A percentile compares a stretch with the other conserved stretches of the same genome.
Evolutionary conservation across 2,888 invertebrate genomes (phyloP).

Genomic region (Ametastegia equiseti): DNA sequence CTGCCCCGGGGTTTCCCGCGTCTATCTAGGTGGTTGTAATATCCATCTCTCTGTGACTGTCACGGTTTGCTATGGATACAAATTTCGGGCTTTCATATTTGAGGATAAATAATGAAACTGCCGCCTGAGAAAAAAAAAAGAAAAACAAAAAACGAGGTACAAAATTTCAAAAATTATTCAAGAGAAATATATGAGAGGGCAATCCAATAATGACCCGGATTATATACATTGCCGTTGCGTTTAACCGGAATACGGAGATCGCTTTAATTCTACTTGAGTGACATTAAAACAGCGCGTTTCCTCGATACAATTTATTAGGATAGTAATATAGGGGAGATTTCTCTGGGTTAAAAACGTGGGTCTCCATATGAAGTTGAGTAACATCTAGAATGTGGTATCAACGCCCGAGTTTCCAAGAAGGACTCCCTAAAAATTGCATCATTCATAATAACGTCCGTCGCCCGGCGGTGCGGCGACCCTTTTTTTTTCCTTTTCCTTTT

Average conservation of each 20-base stretch:
- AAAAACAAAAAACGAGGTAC: background rate
- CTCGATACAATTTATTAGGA: slow-evolving; percentile 22
- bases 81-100: background rate
- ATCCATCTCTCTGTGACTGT: slow-evolving; percentile 1
- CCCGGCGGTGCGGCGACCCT: background rate
- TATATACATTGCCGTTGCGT: too few relatives aligned
- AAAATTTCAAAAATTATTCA: slow-evolving; percentile 14
- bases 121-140: background rate
- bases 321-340: background rate
- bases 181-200: background rate
- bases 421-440: slow-evolving; percentile 36
- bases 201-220: background rate
- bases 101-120: background rate
- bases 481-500: background rate
- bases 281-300: background rate
- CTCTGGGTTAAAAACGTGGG: background rate
- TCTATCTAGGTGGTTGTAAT: background rate
- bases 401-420: slow-evolving; percentile 25
- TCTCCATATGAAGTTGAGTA: background rate
- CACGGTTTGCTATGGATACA: background rate
- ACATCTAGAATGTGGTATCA: background rate
- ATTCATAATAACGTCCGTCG: slow-evolving; percentile 33
- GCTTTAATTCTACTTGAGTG: too few relatives aligned
- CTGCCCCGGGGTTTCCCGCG: slow-evolving; percentile 48
- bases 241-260: too few relatives aligned